Percentiles rank a stretch among this genome's conserved stretches.
phyloP scores from a whole-genome alignment of 2,888 invertebrate species.

The Apantesis nais region DNA sequence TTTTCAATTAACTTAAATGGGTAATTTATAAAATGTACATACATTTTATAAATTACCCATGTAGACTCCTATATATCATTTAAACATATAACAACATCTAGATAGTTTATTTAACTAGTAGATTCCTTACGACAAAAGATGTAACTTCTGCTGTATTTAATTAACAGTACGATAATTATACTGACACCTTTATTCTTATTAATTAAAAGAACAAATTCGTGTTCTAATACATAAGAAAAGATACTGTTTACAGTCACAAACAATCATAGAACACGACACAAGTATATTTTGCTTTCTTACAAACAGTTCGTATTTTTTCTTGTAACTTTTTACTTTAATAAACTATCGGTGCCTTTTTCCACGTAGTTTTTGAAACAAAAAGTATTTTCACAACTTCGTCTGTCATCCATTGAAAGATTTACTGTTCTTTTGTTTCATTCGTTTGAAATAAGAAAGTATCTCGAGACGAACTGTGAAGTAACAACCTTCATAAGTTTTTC shows the following conservation, averaged over 20 bases:
- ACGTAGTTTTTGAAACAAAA: conserved; percentile 37
- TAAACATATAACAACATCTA: too few species aligned
- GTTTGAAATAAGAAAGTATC: conserved; percentile 30
- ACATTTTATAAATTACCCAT: too few species aligned
- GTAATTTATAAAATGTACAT: too few species aligned
- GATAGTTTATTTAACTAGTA: too few species aligned
- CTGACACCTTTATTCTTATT: background rate
- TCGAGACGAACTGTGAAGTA: conserved; percentile 27
- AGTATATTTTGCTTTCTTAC: conserved; percentile 34
- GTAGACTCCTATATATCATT: too few species aligned
- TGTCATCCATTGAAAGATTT: conserved; percentile 48
- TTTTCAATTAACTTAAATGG: too few species aligned
- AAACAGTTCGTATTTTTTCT: conserved; percentile 31
- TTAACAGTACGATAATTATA: background rate
- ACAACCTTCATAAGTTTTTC: conserved; percentile 30
- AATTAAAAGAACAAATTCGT: background rate
- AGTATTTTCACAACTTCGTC: conserved; percentile 39
- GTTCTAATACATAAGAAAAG: background rate
- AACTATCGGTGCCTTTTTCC: conserved; percentile 42
- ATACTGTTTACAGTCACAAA: conserved; percentile 23
- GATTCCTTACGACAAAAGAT: too few species aligned
- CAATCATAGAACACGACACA: conserved; percentile 21
- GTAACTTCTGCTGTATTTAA: background rate
- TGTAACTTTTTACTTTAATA: conserved; percentile 50
- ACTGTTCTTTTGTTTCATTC: conserved; percentile 44